Conservation (phyloP, 2,113 vertebrate species). For the Vidua chalybeata region DNA sequence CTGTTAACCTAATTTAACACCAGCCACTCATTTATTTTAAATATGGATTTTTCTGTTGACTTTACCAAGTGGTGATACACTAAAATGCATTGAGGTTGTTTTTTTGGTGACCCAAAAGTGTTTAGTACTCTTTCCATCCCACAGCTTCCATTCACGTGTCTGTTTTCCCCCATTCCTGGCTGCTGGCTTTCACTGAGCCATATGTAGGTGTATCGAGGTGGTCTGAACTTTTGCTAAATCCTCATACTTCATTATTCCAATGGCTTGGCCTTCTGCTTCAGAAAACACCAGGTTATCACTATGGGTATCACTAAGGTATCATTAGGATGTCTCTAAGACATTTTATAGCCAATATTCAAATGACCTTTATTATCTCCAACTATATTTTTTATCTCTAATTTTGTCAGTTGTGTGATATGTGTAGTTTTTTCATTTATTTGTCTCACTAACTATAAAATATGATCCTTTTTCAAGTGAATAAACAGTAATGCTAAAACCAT, state of each 20-base stretch:
- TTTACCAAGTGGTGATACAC: neutral
- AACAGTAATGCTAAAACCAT: neutral
- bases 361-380: neutral
- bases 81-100: neutral
- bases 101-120: neutral
- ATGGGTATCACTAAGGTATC: neutral
- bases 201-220: rapidly evolving
- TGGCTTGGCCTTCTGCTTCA: neutral
- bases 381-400: neutral
- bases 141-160: neutral
- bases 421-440: neutral
- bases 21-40: neutral
- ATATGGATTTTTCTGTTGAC: neutral
- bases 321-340: neutral
- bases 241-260: neutral
- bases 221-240: neutral
- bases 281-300: neutral
- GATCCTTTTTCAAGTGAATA: neutral
- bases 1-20: neutral
- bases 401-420: neutral
- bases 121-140: neutral
- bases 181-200: neutral
- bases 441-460: neutral
- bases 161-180: neutral
- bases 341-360: neutral